phyloP scores from a whole-genome alignment of 2,888 invertebrate species.

The Aleiodes testaceus region DNA sequence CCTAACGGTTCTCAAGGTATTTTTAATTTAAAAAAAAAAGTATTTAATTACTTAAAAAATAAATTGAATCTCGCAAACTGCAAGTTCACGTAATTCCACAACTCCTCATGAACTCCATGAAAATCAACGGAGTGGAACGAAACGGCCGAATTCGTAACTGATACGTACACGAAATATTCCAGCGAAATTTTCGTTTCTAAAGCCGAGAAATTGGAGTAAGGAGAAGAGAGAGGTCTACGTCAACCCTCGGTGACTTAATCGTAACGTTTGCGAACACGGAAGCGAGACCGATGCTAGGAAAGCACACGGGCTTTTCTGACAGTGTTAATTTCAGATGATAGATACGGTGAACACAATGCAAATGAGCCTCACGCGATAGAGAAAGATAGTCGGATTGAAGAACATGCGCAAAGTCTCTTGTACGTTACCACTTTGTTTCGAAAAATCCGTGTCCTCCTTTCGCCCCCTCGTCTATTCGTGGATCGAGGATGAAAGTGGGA shows the following conservation, averaged over 20 bases:
- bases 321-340: conserved; percentile 71
- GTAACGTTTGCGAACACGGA: conserved; percentile 56
- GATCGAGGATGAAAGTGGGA: conserved; percentile 12
- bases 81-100: too few species aligned
- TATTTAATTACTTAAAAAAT: too few species aligned
- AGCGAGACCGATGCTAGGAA: conserved; percentile 54
- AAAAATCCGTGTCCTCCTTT: conserved; percentile 5
- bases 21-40: too few species aligned
- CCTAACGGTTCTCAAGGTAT: too few species aligned
- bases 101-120: too few species aligned
- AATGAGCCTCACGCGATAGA: conserved; percentile 67
- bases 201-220: not conserved
- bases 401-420: conserved; percentile 33
- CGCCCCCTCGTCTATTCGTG: conserved; percentile 27
- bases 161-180: too few species aligned
- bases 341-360: conserved; percentile 63
- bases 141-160: too few species aligned
- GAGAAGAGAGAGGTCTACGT: conserved; percentile 7
- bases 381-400: conserved; percentile 32
- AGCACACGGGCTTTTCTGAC: conserved; percentile 58
- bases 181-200: not conserved
- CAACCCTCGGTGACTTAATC: conserved; percentile 60
- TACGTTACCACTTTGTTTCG: conserved; percentile 29
- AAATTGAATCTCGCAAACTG: too few species aligned
- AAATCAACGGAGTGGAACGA: too few species aligned